Base-by-base conservation (phyloP, 1,140 invertebrate genomes). In the Marisa cornuarietis region DNA sequence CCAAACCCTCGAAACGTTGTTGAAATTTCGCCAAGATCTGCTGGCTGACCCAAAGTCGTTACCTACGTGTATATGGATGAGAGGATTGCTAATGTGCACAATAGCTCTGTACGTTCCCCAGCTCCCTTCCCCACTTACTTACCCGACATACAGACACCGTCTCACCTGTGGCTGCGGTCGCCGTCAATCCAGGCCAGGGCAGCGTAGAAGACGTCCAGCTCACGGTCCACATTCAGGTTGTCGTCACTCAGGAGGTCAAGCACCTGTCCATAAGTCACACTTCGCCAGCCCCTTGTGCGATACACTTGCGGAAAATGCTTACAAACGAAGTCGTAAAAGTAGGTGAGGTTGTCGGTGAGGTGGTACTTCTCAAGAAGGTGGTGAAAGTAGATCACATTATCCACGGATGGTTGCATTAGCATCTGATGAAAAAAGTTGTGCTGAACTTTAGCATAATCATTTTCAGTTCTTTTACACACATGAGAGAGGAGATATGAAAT, bases 281-380 rank as follows among this genome's bases (percentile, higher is more conserved):
- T 73, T 58, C n/a, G 58, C 71, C 71, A 79, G 13, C 69, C 69
- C 13, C 31, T 26, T 11, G 78, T 79, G 26, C 71, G 62, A 14
- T 52, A 73, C 49, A 79, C 71, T 5, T 26, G 22, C 13, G 49
- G 20, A 14, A 79, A 73, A 42, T 79, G 49, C 26, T 73, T 65
- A 62, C 78, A 79, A 16, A 74, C 7, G 62, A 73, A 79, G 71
- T 79, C 71, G 49, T 73, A 65, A 49, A 73, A 66, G 24, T 1
- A 26, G 58, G 11, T 26, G 5, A 65, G 58, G 71, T 73, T 26
- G 22, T 79, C 78, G 11, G 0, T 65, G 42, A 79, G 61, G 58
- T 74, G 69, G 66, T 79, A 79, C 63, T 79, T 79, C 61, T 73
- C 78, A 20, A 71, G 61, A 52, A 73, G 61, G 58, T 42, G 26